Conservation (phyloP, 2,113 vertebrate genomes). For the Colistium nudipinnis region DNA sequence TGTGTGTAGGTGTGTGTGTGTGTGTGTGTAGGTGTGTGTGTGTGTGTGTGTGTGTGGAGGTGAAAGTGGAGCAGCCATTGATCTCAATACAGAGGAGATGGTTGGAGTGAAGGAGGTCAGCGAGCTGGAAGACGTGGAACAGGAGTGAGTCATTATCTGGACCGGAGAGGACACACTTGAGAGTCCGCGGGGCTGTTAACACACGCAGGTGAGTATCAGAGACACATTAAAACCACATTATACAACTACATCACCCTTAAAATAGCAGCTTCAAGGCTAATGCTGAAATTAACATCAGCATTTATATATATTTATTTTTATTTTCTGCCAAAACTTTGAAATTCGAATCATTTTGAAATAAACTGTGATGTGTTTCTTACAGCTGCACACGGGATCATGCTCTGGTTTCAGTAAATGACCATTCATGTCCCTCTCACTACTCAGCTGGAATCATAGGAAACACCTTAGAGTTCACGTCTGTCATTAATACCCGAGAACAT, state of each 20-base stretch:
- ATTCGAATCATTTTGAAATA: too few species aligned
- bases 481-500: background rate
- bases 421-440: too few species aligned
- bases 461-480: background rate
- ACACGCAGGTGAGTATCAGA: slow-evolving; percentile 20
- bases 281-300: too few species aligned
- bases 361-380: too few species aligned
- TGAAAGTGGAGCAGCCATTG: slow-evolving; percentile 54
- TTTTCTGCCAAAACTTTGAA: too few species aligned
- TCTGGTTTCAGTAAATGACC: too few species aligned
- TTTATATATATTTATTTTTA: too few species aligned
- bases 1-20: slow-evolving; percentile 13
- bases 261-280: too few species aligned
- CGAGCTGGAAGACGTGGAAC: slow-evolving; percentile 43
- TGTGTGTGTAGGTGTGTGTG: slow-evolving; percentile 24
- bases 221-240: background rate
- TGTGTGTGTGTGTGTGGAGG: slow-evolving; percentile 33
- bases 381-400: too few species aligned
- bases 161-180: slow-evolving; percentile 37
- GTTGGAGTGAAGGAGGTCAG: slow-evolving; percentile 35
- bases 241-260: too few species aligned
- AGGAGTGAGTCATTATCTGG: slow-evolving; percentile 37
- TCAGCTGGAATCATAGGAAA: background rate
- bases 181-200: slow-evolving; percentile 42
- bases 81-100: slow-evolving; percentile 53